A percentile compares a stretch with the other conserved stretches of the same genome.
Evolutionary conservation across 1,140 invertebrate species (phyloP).

Genomic region (Pygmarrhopalites habei): DNA sequence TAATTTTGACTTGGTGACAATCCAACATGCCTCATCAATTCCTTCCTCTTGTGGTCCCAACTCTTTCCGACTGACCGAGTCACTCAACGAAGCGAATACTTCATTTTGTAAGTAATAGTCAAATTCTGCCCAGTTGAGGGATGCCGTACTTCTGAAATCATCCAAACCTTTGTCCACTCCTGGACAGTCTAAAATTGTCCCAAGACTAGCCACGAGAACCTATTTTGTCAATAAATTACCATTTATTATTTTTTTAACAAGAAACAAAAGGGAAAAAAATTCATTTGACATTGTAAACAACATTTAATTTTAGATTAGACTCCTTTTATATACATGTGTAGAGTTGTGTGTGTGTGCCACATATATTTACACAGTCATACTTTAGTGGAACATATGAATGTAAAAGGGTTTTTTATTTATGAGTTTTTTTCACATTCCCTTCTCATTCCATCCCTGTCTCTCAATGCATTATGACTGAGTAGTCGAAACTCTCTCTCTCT

Average conservation of each 20-base stretch:
- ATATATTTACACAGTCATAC: no score
- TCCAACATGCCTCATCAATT: slow-evolving; percentile 66
- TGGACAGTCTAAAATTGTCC: slow-evolving; percentile 60
- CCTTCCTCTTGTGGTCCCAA: slow-evolving; percentile 53
- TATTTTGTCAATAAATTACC: no score
- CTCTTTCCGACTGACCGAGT: slow-evolving; percentile 49
- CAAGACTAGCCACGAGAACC: slow-evolving; percentile 66
- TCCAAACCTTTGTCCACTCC: slow-evolving; percentile 68
- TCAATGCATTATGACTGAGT: no score
- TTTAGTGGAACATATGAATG: no score
- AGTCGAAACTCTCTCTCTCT: no score
- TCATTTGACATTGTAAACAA: neutral
- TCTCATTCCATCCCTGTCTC: no score
- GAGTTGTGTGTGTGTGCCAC: no score
- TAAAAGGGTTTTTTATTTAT: no score
- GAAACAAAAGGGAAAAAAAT: no score
- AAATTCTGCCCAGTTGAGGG: slow-evolving; percentile 63
- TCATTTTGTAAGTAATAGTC: slow-evolving; percentile 65
- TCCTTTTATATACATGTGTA: no score
- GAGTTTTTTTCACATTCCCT: no score
- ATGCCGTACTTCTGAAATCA: slow-evolving; percentile 59
- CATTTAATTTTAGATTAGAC: neutral
- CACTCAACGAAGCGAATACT: slow-evolving; percentile 56
- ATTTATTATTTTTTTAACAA: no score
- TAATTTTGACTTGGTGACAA: slow-evolving; percentile 55